Base-by-base conservation (phyloP, 2,888 invertebrate species). In the Imbricaverruca yamaguchii region DNA sequence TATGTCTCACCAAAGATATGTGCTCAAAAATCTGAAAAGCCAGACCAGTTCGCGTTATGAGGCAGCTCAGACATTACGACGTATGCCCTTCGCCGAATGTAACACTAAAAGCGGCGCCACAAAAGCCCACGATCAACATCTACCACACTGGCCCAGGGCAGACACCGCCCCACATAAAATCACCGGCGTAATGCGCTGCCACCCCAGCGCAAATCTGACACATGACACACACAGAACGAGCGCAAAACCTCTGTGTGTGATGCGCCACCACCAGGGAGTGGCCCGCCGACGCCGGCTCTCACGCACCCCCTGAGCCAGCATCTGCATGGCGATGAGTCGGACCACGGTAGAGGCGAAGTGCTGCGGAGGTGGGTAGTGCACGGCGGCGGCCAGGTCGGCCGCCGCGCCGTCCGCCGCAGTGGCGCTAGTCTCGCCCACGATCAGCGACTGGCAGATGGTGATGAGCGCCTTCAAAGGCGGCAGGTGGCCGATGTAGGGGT, bases 321-420 rank as follows among this genome's bases (percentile, higher is more conserved):
- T 94, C 89, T 99, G 97, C 84, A 98, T 90, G 1, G 97, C 96
- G 82, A 98, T 93, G 78, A 99, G 90, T 83, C 97, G 91, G 77
- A 99, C 94, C n/a, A 97, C 97, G 79, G 96, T 96, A 59, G 97
- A 95, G 86, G 96, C 97, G 89, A 99, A 99, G 86, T 94, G 93
- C 80, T 94, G 93, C 61, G 98, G 98, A 3, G 98, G 97, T 82
- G 94, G 93, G 88, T 95, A 95, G 82, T 93, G 93, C 92, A 82
- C 81, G 18, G 81, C 65, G 39, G 81, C 82, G 78, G 23, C 78
- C 9, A 23, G 0, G 55, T 57, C 78, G 23, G 56, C 78, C 15
- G 78, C 78, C 15, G 78, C 78, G 57, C 78, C 78, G 56, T 56
- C 78, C n/a, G 56, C 57, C 23, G 78, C 23, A 11, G 78, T 10